These are phyloP conservation scores for Paracyclopina nana DNA, from an alignment of 1,140 invertebrate species.

Conservation along the genomic window DNA sequence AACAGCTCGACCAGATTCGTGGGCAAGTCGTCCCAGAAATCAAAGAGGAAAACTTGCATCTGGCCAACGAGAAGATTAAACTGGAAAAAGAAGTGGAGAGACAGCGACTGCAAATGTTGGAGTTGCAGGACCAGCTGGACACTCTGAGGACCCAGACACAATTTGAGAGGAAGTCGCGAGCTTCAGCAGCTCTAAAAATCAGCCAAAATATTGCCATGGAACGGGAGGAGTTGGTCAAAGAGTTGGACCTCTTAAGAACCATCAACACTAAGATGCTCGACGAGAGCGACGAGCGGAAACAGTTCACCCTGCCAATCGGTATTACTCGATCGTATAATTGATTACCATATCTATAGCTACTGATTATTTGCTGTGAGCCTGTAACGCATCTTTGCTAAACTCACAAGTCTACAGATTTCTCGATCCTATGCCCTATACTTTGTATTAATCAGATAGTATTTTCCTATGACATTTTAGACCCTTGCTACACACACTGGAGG, in stretches of 20 bases:
- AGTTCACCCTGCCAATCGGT: too few species aligned
- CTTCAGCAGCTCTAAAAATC: conserved; percentile 27
- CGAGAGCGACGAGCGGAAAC: too few species aligned
- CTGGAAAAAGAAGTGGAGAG: conserved; percentile 26
- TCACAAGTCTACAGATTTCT: too few species aligned
- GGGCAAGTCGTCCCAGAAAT: conserved; percentile 6
- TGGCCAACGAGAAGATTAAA: conserved; percentile 23
- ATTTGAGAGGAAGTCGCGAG: conserved; percentile 27
- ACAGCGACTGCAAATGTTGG: conserved; percentile 25
- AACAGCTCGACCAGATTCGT: conserved; percentile 12
- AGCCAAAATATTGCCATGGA: conserved; percentile 31
- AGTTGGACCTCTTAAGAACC: conserved; percentile 29
- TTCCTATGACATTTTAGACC: too few species aligned
- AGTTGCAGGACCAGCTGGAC: conserved; percentile 26
- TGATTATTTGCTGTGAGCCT: too few species aligned
- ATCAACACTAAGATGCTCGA: conserved; percentile 30
- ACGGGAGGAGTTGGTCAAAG: conserved; percentile 30
- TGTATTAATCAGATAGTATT: too few species aligned
- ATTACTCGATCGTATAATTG: too few species aligned
- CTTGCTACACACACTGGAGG: too few species aligned
- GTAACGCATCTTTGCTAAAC: too few species aligned
- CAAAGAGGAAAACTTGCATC: conserved; percentile 2
- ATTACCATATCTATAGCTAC: too few species aligned
- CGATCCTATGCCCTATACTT: too few species aligned
- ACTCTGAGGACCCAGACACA: conserved; percentile 25